Base-by-base conservation (phyloP, 30 jellyfish, hydroid and myxozoan species). In the Chironex yamaguchii region DNA sequence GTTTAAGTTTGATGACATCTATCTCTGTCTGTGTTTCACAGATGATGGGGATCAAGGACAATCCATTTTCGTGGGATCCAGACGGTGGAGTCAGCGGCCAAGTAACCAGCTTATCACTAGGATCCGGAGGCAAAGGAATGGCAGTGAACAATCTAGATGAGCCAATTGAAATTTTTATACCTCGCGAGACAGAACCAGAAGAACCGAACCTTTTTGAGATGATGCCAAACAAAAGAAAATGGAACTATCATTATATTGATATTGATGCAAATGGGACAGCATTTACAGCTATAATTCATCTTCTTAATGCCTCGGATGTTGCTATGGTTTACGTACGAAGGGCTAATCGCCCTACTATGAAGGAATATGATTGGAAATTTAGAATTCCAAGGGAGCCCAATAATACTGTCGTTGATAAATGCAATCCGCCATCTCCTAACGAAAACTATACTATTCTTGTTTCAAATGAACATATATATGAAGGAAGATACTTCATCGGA, bases 11-110 rank as follows among this genome's bases (percentile, higher is more conserved):
- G 9, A 6, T 14, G 21, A 14, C 73, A 6, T 21, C 73, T 6
- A 6, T 4, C 11, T 58, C 6, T 58, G 11, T 58, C 26, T 6
- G 11, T 24, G 21, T 6, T 58, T 24, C 12, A 14, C 32, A 58
- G 73, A 58, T 58, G 73, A 58, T 24, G 32, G 73, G 34, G 12
- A 58, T 58, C 12, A 58, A 58, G 21, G 73, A 58, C 26, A 58
- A 58, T 58, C 73, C 73, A 6, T 58, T 58, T 24, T 6, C 73
- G 11, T 58, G 73, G 73, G 73, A 21, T 6, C 26, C 73, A 6
- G 25, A 12, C 9, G 73, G 26, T 58, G 73, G 27, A 58, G 26
- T 58, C 11, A 14, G 34, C 21, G 73, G 73, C 11, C 25, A 20
- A 21, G 73, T 58, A 20, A 58, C 73, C 6, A 58, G 73, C 21